Conservation (phyloP, 2,113 vertebrate genomes). For the Gila orcuttii region DNA sequence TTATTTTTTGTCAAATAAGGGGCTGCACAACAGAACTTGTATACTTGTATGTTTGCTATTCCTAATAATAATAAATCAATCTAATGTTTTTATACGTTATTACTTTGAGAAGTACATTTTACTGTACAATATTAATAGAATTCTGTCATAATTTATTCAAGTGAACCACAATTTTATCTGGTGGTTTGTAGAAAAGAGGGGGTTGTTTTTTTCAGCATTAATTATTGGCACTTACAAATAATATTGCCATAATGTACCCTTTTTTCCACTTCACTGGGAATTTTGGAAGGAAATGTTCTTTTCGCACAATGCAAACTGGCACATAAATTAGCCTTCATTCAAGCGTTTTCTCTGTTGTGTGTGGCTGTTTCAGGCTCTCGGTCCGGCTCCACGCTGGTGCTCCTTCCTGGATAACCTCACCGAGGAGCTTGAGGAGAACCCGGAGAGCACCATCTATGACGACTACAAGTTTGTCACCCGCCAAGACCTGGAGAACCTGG, state of each 20-base stretch:
- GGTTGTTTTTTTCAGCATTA: too few relatives aligned
- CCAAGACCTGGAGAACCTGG: constrained; percentile 93
- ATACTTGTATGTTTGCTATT: too few relatives aligned
- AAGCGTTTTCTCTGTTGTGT: background rate
- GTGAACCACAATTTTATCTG: too few relatives aligned
- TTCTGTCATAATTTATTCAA: too few relatives aligned
- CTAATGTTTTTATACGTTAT: too few relatives aligned
- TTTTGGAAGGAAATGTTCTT: background rate
- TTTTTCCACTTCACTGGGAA: background rate
- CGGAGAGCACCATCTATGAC: constrained; percentile 94
- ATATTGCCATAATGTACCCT: background rate
- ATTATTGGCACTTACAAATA: background rate
- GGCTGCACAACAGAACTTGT: too few relatives aligned
- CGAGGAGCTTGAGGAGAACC: constrained; percentile 95
- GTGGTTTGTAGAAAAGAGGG: too few relatives aligned
- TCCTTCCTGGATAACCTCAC: constrained; percentile 97
- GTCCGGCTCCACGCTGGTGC: constrained; percentile 95
- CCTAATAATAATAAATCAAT: too few relatives aligned
- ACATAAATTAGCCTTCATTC: background rate
- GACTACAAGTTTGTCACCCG: constrained; percentile 98
- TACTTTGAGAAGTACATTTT: too few relatives aligned
- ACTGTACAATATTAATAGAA: too few relatives aligned
- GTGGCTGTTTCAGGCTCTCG: constrained; percentile 80
- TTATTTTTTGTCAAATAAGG: too few relatives aligned
- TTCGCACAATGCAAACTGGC: background rate